phyloP scores from a whole-genome alignment of 2,888 invertebrate species.

The Tachina lurida region DNA sequence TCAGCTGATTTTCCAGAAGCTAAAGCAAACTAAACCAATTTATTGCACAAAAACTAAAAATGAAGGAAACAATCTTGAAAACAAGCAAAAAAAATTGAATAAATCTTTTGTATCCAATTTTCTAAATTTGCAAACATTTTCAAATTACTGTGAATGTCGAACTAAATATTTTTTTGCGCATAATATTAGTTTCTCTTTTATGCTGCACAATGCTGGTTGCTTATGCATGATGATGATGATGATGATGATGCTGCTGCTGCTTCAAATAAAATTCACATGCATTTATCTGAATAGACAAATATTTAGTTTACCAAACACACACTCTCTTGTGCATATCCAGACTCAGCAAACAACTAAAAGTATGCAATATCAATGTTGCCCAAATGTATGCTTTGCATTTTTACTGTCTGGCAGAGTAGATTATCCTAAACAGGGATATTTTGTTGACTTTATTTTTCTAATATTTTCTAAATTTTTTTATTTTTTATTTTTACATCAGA shows the following conservation, averaged over 20 bases:
- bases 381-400: constrained; percentile 53
- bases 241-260: constrained; percentile 31
- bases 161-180: constrained; percentile 39
- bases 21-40: constrained; percentile 42
- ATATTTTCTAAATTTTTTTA: not conserved
- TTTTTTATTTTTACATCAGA: not conserved
- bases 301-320: constrained; percentile 29
- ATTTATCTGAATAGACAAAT: constrained; percentile 25
- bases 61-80: not conserved
- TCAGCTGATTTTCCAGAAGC: constrained; percentile 39
- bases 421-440: constrained; percentile 54
- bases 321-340: not conserved
- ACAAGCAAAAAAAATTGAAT: constrained; percentile 26
- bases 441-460: constrained; percentile 33
- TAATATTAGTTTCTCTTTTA: constrained; percentile 52
- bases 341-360: constrained; percentile 43
- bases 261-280: constrained; percentile 37
- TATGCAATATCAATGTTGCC: constrained; percentile 62
- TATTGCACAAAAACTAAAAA: constrained; percentile 5
- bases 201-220: constrained; percentile 12
- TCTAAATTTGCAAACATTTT: constrained; percentile 68
- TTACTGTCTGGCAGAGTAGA: constrained; percentile 61
- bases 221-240: constrained; percentile 11
- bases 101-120: constrained; percentile 68
- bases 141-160: constrained; percentile 65